These are phyloP conservation scores for Dicyrtoma fusca DNA, from an alignment of 2,888 invertebrate genomes.

Conservation along the genomic window DNA sequence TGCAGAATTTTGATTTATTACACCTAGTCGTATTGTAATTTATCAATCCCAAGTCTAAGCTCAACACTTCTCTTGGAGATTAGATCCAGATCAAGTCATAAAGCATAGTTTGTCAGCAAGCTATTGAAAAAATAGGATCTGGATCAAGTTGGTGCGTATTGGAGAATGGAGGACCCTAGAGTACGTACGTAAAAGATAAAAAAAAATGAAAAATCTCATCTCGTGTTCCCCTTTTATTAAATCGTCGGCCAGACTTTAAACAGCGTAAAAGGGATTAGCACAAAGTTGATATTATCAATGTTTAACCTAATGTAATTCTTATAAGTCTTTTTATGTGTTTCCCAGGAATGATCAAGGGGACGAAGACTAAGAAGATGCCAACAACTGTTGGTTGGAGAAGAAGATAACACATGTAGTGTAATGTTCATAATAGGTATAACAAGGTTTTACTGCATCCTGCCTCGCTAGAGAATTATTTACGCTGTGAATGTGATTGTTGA, in stretches of 20 bases:
- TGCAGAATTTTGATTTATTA: not conserved
- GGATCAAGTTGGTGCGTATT: not conserved
- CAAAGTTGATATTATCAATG: conserved; percentile 30
- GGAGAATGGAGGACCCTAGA: not conserved
- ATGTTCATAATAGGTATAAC: conserved; percentile 26
- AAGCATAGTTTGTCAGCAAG: too few relatives aligned
- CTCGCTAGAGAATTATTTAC: conserved; percentile 27
- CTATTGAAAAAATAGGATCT: too few relatives aligned
- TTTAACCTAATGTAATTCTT: conserved; percentile 32
- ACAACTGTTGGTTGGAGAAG: not conserved
- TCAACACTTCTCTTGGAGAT: not conserved
- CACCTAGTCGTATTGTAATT: not conserved
- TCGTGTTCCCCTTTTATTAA: conserved; percentile 13
- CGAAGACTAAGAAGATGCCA: not conserved
- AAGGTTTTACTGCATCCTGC: conserved; percentile 26
- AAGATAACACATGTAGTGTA: conserved; percentile 28
- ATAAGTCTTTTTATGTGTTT: conserved; percentile 14
- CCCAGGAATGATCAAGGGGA: not conserved
- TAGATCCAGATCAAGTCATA: too few relatives aligned
- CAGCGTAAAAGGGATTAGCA: conserved; percentile 20
- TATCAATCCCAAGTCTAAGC: not conserved
- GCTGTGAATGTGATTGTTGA: conserved; percentile 30
- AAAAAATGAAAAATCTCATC: not conserved
- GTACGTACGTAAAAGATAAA: not conserved
- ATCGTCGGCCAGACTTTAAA: conserved; percentile 18